A percentile compares a stretch with the other conserved stretches of the same genome.
These are phyloP conservation scores for Albula glossodonta DNA, from an alignment of 2,113 vertebrate genomes.

Conservation along the genomic window DNA sequence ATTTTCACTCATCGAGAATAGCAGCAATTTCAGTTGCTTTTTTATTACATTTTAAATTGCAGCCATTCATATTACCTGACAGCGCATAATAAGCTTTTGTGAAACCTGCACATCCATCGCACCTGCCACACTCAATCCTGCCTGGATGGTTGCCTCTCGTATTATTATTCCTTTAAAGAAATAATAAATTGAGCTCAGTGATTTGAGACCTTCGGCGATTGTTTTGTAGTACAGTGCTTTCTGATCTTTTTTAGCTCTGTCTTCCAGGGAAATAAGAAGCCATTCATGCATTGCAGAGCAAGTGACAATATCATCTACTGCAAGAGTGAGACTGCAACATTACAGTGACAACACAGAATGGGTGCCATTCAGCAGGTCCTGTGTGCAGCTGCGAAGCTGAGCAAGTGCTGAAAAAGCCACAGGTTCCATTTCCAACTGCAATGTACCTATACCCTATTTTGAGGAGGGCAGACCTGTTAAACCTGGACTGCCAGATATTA, in stretches of 20 bases:
- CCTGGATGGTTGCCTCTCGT: background rate
- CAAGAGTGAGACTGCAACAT: background rate
- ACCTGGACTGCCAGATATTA: too few relatives aligned
- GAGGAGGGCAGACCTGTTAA: too few relatives aligned
- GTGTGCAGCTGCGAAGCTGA: too few relatives aligned
- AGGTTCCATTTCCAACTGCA: too few relatives aligned
- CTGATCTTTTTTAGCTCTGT: background rate
- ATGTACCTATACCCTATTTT: too few relatives aligned
- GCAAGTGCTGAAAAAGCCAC: too few relatives aligned
- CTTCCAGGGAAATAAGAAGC: background rate
- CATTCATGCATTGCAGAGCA: background rate
- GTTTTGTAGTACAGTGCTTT: background rate
- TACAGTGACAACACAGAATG: background rate
- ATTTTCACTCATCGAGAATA: background rate
- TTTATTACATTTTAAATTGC: slow-evolving; percentile 8
- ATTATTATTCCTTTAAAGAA: background rate
- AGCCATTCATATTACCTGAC: background rate
- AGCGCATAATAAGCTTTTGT: background rate
- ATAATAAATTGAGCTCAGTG: background rate
- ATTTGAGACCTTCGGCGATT: background rate
- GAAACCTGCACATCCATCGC: background rate
- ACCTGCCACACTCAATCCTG: background rate
- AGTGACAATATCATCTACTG: background rate
- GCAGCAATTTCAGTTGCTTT: background rate
- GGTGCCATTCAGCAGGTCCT: too few relatives aligned